phyloP scores from a whole-genome alignment of 2,888 invertebrate species.

The Drosophila putrida region DNA sequence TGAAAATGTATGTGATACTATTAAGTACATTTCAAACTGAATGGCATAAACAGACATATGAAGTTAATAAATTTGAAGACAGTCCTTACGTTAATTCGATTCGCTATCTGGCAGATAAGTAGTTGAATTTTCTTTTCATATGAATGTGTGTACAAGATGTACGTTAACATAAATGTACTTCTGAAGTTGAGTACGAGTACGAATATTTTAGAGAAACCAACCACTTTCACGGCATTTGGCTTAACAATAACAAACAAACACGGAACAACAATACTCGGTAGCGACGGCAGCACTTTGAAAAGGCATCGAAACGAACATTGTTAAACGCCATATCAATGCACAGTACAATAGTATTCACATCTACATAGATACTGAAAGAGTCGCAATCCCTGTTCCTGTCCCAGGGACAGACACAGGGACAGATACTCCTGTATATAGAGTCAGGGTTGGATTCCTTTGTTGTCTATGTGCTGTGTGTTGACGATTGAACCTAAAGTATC shows the following conservation, averaged over 20 bases:
- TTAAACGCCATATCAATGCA: constrained; percentile 3
- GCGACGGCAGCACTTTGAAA: not conserved
- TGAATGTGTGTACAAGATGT: too few relatives aligned
- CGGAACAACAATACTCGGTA: not conserved
- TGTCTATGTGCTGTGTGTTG: not conserved
- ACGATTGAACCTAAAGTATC: constrained; percentile 18
- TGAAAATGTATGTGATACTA: too few relatives aligned
- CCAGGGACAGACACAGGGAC: not conserved
- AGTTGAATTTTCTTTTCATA: too few relatives aligned
- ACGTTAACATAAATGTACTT: too few relatives aligned
- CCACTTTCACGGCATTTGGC: not conserved
- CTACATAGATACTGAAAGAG: not conserved
- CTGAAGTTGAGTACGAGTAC: not conserved
- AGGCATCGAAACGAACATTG: not conserved
- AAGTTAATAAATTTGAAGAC: too few relatives aligned
- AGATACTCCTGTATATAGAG: not conserved
- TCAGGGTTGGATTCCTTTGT: constrained; percentile 16
- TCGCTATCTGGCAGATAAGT: too few relatives aligned
- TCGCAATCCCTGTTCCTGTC: not conserved
- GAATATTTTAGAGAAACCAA: not conserved
- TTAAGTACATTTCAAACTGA: too few relatives aligned
- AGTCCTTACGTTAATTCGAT: too few relatives aligned
- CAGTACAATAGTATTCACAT: not conserved
- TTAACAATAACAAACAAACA: constrained; percentile 1
- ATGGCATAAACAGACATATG: too few relatives aligned